Percentiles rank a stretch among this genome's conserved stretches.
These are phyloP conservation scores for Platycnemis pennipes DNA, from an alignment of 2,888 invertebrate genomes.

Conservation along the genomic window DNA sequence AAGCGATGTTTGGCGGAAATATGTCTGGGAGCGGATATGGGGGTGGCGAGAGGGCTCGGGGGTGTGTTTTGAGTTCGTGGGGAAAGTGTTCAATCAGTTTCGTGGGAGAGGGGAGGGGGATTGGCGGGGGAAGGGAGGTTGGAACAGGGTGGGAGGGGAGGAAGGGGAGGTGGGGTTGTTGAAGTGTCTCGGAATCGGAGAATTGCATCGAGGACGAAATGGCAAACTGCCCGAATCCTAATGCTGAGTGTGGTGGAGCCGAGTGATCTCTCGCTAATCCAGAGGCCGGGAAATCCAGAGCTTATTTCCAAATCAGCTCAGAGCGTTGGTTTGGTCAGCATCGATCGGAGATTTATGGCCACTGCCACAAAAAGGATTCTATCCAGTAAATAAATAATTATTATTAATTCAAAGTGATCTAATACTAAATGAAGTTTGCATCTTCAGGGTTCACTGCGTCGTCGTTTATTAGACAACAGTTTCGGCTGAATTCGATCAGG, in stretches of 20 bases:
- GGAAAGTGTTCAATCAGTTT: background rate
- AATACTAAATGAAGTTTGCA: too few species aligned
- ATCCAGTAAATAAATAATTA: too few species aligned
- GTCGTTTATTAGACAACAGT: too few species aligned
- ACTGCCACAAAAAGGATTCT: background rate
- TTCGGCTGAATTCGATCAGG: too few species aligned
- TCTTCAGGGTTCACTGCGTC: too few species aligned
- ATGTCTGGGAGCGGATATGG: background rate
- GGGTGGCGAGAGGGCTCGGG: background rate
- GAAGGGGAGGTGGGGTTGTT: background rate
- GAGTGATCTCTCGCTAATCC: background rate
- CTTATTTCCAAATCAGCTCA: background rate
- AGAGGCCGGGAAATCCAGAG: background rate
- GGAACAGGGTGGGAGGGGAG: background rate
- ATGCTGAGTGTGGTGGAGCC: background rate
- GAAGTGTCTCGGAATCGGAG: background rate
- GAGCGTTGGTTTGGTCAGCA: background rate
- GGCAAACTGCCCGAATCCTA: background rate
- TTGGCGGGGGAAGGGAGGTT: background rate
- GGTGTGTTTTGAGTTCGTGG: background rate
- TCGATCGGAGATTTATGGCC: background rate
- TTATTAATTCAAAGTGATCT: too few species aligned
- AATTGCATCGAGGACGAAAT: background rate
- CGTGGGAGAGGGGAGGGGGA: background rate
- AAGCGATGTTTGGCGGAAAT: background rate